Base-by-base conservation (phyloP, 2,797 vertebrate species). In the Psittacula derbiana region DNA sequence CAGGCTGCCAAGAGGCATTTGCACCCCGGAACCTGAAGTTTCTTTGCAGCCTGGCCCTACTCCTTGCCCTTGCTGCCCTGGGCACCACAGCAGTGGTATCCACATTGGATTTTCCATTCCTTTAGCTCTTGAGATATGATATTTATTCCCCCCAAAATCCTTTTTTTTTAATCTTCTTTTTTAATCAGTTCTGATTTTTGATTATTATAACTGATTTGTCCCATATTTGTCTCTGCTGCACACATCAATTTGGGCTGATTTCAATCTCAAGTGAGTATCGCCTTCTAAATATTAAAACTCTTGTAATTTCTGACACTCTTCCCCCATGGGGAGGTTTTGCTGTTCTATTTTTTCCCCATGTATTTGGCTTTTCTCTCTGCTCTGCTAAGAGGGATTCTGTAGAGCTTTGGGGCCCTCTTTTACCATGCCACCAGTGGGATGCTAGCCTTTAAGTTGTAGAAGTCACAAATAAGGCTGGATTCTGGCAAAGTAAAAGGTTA, bases 131-230 rank as follows among this genome's bases (percentile, higher is more conserved):
- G 75, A 85, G 50, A 95, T 90, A 86, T 55, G 12, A 7, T 28
- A 6, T 94, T 94, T 76, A 88, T 88, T 79, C 30, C 57, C 72
- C 80, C 7, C 36, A 5, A 58, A 12, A 20, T 16, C 50, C 8
- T n/a, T 73, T 52, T 78, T 20, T 41, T 44, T 33, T 44, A 67
- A 49, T 55, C 13, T 67, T 8, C 66, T 85, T 88, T 88, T 64
- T 16, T n/a, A 21, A 86, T 75, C 88, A 25, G 30, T 93, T 87
- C 83, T 97, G 40, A 88, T 94, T 98, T 97, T 97, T 98, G 90
- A 98, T 97, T 98, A 98, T 98, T 99, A 97, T 99, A 98, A 99
- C 99, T 99, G 98, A 98, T 99, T 98, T 99, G 98, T 99, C 95
- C 98, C 98, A 95, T 98, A 83, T 99, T 98, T 99, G 97, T 98